Percentiles rank a stretch among this genome's conserved stretches.
These are phyloP conservation scores for Eleginops maclovinus DNA, from an alignment of 2,113 vertebrate species.

Conservation along the genomic window DNA sequence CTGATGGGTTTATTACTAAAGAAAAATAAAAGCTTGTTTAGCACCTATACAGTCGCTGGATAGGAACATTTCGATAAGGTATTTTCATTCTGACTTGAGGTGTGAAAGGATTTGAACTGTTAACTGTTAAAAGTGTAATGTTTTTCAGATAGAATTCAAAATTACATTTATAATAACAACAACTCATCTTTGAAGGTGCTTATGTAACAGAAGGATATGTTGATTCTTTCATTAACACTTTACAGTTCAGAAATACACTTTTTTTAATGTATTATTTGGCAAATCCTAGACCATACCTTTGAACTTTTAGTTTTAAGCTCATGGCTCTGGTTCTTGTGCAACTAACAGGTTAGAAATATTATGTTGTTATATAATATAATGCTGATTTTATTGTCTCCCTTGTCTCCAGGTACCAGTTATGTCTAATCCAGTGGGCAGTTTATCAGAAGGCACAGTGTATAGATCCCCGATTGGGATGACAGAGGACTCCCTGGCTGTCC, in stretches of 20 bases:
- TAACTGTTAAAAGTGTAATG: not conserved
- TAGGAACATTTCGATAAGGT: constrained; percentile 37
- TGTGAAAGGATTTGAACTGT: not conserved
- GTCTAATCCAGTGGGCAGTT: constrained; percentile 63
- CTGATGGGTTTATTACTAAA: constrained; percentile 35
- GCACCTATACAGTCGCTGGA: constrained; percentile 8
- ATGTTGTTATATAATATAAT: no score
- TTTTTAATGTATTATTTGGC: not conserved
- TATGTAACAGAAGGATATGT: not conserved
- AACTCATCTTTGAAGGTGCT: not conserved
- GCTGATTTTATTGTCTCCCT: not conserved
- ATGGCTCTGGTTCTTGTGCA: not conserved
- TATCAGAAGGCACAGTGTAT: constrained; percentile 58
- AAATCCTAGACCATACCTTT: not conserved
- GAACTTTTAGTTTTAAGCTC: not conserved
- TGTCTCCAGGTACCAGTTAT: constrained; percentile 58
- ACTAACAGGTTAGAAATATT: not conserved
- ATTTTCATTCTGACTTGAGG: constrained; percentile 2
- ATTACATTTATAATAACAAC: not conserved
- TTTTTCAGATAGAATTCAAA: not conserved
- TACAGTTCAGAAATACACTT: not conserved
- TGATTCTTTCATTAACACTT: not conserved
- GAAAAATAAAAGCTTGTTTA: constrained; percentile 26
- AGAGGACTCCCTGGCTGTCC: constrained; percentile 77
- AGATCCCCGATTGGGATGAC: constrained; percentile 74